phyloP scores from a whole-genome alignment of 2,888 invertebrate species.

The Orgyia antiqua region DNA sequence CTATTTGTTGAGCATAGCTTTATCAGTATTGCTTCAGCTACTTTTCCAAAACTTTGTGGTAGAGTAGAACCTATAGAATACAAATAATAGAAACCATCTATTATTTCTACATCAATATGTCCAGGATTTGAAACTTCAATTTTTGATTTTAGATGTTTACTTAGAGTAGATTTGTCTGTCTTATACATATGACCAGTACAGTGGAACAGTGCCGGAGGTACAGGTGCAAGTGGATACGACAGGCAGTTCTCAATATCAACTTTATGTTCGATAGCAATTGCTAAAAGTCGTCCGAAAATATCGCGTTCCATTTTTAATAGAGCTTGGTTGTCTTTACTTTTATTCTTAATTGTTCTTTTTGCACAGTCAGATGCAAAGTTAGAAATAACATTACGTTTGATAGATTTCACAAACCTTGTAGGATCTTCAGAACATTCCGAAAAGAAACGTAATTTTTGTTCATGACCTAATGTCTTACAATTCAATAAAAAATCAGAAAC shows the following conservation, averaged over 20 bases:
- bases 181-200: slow-evolving; percentile 7
- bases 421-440: slow-evolving; percentile 19
- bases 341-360: slow-evolving; percentile 17
- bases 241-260: slow-evolving; percentile 29
- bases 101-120: slow-evolving; percentile 18
- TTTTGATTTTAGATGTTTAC: slow-evolving; percentile 3
- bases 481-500: slow-evolving; percentile 33
- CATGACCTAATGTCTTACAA: slow-evolving; percentile 16
- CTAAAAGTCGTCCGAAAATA: slow-evolving; percentile 22
- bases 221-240: slow-evolving; percentile 25
- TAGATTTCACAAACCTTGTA: slow-evolving; percentile 26
- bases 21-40: slow-evolving; percentile 22
- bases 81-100: slow-evolving; percentile 24
- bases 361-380: slow-evolving; percentile 29
- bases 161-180: slow-evolving; percentile 6
- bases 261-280: slow-evolving; percentile 30
- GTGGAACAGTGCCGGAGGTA: slow-evolving; percentile 6
- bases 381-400: slow-evolving; percentile 24
- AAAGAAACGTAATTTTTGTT: slow-evolving; percentile 26
- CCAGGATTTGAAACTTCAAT: slow-evolving; percentile 6
- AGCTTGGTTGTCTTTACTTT: slow-evolving; percentile 21
- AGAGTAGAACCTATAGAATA: slow-evolving; percentile 14
- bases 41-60: slow-evolving; percentile 18
- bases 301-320: slow-evolving; percentile 32
- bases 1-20: slow-evolving; percentile 9